Evolutionary conservation across 2,888 invertebrate species (phyloP), one percentile per base, ranked within the genome.

Genomic region (Ectropis crepuscularia): DNA sequence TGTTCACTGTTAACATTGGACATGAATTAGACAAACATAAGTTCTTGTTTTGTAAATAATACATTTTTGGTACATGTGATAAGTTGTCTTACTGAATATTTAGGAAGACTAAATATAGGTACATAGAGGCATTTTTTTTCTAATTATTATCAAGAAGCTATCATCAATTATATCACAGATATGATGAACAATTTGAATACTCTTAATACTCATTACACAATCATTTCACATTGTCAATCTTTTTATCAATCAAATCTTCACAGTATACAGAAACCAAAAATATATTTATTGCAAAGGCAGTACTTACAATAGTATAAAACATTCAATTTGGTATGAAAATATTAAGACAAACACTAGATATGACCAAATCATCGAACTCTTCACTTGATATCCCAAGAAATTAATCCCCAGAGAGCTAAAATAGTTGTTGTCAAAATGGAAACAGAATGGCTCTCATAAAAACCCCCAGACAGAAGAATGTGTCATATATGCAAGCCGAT

Each of bases 371-470:
- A 60, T 53, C 71, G 64, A 77, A 89, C 92, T 92, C 92, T 92
- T 92, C 92, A 92, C 92, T 83, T 89, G 90, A 92, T 74, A 87
- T 90, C 91, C 91, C 86, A 74, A 81, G 83, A 74, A 54, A 47
- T 79, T 73, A 74, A 74, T 75, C 83, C 89, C 91, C 86, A 75
- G 85, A 89, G 90, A 89, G 88, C 86, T 79, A 72, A 77, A 81
- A 77, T 74, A 73, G 75, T 77, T 74, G 65, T 77, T 79, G 65
- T 65, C 65, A 71, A 71, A 80, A 69, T 63, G 48, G 64, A 74
- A 80, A 85, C 85, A 77, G 65, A 75, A 82, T 80, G 74, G 78
- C 86, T 81, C 89, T 84, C 85, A 78, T 73, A 61, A 71, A 74
- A 70, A 60, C 80, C 86, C 86, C 78, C 75, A 88, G 88, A 83